A percentile compares a stretch with the other conserved stretches of the same genome.
Evolutionary conservation across 1,140 invertebrate species (phyloP).

Genomic region (Lordiphosa mommai): DNA sequence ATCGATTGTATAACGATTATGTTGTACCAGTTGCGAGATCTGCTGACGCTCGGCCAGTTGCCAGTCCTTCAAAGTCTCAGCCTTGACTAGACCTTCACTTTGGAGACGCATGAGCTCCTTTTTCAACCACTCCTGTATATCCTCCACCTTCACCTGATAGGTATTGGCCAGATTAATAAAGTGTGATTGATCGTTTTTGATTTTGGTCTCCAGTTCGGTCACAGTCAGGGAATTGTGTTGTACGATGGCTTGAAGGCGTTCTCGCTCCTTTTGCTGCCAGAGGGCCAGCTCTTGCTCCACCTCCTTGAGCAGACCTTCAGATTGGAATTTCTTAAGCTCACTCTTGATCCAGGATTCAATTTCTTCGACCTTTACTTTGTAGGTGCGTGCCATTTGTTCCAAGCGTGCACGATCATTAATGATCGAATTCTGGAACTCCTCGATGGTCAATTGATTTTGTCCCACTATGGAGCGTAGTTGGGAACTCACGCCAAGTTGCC

Average conservation of each 20-base stretch:
- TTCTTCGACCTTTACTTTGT: constrained; percentile 70
- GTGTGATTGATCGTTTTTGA: constrained; percentile 70
- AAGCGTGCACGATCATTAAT: constrained; percentile 60
- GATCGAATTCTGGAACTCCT: constrained; percentile 65
- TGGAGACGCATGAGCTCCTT: constrained; percentile 66
- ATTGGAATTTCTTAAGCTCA: constrained; percentile 63
- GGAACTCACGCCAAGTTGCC: constrained; percentile 59
- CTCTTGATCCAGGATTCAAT: constrained; percentile 69
- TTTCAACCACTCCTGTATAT: constrained; percentile 73
- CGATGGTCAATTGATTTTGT: constrained; percentile 67
- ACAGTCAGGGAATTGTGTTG: constrained; percentile 65
- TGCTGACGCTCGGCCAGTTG: constrained; percentile 56
- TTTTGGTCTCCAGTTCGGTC: constrained; percentile 61
- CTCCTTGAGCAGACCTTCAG: constrained; percentile 65
- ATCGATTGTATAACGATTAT: constrained; percentile 62
- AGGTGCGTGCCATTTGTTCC: constrained; percentile 58
- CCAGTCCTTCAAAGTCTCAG: constrained; percentile 69
- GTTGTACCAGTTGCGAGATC: constrained; percentile 54
- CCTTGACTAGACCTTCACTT: constrained; percentile 65
- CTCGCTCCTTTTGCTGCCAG: constrained; percentile 70
- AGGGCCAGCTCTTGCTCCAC: constrained; percentile 60
- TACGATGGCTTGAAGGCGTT: constrained; percentile 56
- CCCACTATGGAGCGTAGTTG: constrained; percentile 54
- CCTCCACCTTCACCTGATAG: constrained; percentile 66
- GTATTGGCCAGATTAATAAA: constrained; percentile 64